Conservation (phyloP, 2,888 invertebrate genomes). For the Platycheirus rosarum region DNA sequence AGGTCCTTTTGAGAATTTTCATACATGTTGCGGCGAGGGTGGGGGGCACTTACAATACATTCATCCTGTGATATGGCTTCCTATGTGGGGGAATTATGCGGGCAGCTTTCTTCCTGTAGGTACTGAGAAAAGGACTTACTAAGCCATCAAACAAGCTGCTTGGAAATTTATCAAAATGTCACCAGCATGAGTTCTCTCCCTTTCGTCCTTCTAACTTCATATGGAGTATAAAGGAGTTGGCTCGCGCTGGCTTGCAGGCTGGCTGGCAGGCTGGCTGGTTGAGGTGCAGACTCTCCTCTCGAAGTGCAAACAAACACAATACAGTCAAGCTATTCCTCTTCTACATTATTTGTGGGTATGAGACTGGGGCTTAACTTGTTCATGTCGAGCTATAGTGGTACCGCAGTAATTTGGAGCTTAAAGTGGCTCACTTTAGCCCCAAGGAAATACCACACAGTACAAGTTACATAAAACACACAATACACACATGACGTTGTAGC, state of each 20-base stretch:
- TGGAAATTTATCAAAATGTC: constrained; percentile 72
- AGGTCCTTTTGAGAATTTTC: constrained; percentile 11
- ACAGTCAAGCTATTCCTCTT: not conserved
- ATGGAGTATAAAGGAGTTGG: constrained; percentile 10
- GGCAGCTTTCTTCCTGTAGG: not conserved
- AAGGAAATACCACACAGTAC: constrained; percentile 10
- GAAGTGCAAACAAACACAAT: constrained; percentile 17
- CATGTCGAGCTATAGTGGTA: constrained; percentile 46
- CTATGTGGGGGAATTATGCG: constrained; percentile 36
- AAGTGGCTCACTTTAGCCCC: constrained; percentile 38
- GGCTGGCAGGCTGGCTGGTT: not conserved
- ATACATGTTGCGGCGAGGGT: not conserved
- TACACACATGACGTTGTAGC: constrained; percentile 20
- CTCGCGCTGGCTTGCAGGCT: not conserved
- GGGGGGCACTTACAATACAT: not conserved
- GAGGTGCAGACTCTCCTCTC: constrained; percentile 32
- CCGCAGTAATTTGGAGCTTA: constrained; percentile 58
- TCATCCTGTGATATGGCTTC: constrained; percentile 17
- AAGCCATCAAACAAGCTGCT: constrained; percentile 62
- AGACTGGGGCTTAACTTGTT: constrained; percentile 35
- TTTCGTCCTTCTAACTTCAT: constrained; percentile 24
- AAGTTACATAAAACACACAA: constrained; percentile 6
- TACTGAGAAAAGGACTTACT: constrained; percentile 31
- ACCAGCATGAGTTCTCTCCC: constrained; percentile 64
- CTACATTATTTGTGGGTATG: not conserved